These are phyloP conservation scores for Gallinago media DNA, from an alignment of 2,113 vertebrate genomes.

Conservation along the genomic window DNA sequence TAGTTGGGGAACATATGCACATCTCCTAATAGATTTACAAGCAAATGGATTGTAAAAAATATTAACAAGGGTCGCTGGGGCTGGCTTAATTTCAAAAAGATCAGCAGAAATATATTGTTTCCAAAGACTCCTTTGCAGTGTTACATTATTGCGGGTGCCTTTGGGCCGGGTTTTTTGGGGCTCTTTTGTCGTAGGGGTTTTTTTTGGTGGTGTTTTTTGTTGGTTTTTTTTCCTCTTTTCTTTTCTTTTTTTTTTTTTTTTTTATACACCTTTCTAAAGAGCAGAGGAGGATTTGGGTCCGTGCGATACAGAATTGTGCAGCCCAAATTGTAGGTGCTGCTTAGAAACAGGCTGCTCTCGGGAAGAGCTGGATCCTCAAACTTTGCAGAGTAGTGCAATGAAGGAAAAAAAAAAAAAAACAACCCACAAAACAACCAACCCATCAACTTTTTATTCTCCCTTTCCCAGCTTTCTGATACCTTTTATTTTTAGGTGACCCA, in stretches of 20 bases:
- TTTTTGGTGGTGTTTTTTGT: not conserved
- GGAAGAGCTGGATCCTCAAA: not conserved
- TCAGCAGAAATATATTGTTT: constrained; percentile 61
- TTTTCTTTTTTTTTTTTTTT: not conserved
- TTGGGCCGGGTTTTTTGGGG: not conserved
- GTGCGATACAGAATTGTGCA: not conserved
- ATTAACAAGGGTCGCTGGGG: constrained; percentile 50
- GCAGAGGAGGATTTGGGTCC: not conserved
- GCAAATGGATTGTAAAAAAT: constrained; percentile 67
- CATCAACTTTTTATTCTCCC: not conserved
- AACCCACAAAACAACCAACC: not conserved
- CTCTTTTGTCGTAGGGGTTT: not conserved
- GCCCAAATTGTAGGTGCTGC: constrained; percentile 17
- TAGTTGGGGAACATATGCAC: constrained; percentile 40
- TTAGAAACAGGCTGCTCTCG: not conserved
- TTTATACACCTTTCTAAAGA: not conserved
- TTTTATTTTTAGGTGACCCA: constrained; percentile 8
- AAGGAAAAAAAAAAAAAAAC: not conserved
- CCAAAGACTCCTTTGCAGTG: constrained; percentile 25
- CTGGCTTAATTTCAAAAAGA: constrained; percentile 70
- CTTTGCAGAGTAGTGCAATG: constrained; percentile 17
- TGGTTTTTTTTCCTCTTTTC: too few species aligned
- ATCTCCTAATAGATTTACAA: constrained; percentile 45
- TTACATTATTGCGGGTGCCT: not conserved
- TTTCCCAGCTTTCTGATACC: not conserved